Conservation (phyloP, 2,797 vertebrate genomes). For the Carapus acus region DNA sequence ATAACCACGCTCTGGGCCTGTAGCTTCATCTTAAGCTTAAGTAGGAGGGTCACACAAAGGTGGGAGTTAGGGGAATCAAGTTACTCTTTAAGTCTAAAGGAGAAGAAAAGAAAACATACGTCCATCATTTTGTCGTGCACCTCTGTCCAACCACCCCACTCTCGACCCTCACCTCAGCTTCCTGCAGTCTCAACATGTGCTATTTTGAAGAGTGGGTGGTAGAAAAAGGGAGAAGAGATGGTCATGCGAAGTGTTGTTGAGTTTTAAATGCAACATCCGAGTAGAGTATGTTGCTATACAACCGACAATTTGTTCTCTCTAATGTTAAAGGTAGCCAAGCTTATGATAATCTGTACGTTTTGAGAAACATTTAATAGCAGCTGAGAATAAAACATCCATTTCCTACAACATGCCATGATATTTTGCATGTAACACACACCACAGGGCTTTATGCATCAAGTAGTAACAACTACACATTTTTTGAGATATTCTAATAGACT, state of each 20-base stretch:
- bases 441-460: too few species aligned
- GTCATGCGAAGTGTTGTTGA: slow-evolving; percentile 15
- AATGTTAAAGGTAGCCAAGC: too few species aligned
- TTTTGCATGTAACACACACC: too few species aligned
- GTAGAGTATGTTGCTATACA: too few species aligned
- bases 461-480: too few species aligned
- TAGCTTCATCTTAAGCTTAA: slow-evolving; percentile 34
- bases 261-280: slow-evolving; percentile 37
- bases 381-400: too few species aligned
- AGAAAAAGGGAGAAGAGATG: slow-evolving; percentile 16
- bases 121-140: slow-evolving; percentile 56
- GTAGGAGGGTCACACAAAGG: slow-evolving; percentile 34
- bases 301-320: not conserved
- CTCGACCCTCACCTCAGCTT: slow-evolving; percentile 52
- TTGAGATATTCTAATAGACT: too few species aligned
- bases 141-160: slow-evolving; percentile 22
- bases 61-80: slow-evolving; percentile 32
- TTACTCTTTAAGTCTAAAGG: slow-evolving; percentile 44
- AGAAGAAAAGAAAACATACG: slow-evolving; percentile 64
- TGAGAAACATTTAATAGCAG: too few species aligned
- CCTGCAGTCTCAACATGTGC: slow-evolving; percentile 63
- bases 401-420: too few species aligned
- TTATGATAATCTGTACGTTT: too few species aligned
- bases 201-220: slow-evolving; percentile 41
- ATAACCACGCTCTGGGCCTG: slow-evolving; percentile 39